These are phyloP conservation scores for Leptarthrus brevirostris DNA, from an alignment of 2,888 invertebrate genomes.

Conservation along the genomic window DNA sequence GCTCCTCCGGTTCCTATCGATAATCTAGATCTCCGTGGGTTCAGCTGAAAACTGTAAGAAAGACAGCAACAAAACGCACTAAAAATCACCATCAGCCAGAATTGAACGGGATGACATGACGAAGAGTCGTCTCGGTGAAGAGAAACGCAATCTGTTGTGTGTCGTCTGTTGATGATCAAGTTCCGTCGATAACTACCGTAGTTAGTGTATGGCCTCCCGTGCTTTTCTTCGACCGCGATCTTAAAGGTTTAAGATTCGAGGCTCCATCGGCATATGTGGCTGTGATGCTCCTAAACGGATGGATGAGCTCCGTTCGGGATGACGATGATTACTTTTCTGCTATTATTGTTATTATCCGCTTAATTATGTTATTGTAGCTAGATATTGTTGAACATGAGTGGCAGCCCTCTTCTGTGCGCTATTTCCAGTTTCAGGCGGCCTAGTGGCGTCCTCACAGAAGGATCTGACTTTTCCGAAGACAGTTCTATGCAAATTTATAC, in stretches of 20 bases:
- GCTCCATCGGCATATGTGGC: not conserved
- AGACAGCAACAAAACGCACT: not conserved
- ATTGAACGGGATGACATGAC: slow-evolving; percentile 26
- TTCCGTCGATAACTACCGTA: slow-evolving; percentile 40
- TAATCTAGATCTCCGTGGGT: slow-evolving; percentile 46
- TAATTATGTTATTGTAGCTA: slow-evolving; percentile 39
- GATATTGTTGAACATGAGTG: slow-evolving; percentile 21
- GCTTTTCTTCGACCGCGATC: not conserved
- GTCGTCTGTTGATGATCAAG: slow-evolving; percentile 40
- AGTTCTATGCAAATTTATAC: slow-evolving; percentile 36
- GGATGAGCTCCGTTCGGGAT: slow-evolving; percentile 29
- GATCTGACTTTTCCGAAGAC: not conserved
- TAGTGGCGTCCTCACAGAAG: slow-evolving; percentile 25
- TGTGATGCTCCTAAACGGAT: slow-evolving; percentile 13
- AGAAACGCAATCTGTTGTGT: slow-evolving; percentile 30
- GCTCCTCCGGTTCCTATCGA: slow-evolving; percentile 7
- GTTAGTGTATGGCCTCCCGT: not conserved
- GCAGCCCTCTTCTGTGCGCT: not conserved
- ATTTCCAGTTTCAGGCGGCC: not conserved
- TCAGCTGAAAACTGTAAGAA: slow-evolving; percentile 13
- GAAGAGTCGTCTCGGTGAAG: not conserved
- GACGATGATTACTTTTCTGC: slow-evolving; percentile 38
- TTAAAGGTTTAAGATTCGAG: not conserved
- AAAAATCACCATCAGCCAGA: not conserved
- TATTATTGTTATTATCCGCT: slow-evolving; percentile 46